phyloP scores from a whole-genome alignment of 2,797 vertebrate species.

The Emydoidea blandingii region DNA sequence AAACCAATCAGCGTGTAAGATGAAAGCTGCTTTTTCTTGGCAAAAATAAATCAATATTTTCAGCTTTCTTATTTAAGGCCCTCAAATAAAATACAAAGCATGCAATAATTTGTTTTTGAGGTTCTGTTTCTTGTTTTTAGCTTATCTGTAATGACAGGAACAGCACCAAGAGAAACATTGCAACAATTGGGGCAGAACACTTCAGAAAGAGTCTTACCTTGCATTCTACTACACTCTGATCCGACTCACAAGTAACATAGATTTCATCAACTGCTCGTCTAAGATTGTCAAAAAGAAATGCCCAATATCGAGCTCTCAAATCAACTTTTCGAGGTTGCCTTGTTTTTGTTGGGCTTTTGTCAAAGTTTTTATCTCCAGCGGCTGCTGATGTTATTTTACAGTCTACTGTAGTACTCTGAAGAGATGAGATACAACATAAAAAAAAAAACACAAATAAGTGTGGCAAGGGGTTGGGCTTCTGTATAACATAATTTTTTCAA shows the following conservation, averaged over 20 bases:
- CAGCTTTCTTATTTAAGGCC: neutral
- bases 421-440: conserved; percentile 25
- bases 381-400: conserved; percentile 84
- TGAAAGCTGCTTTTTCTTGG: neutral
- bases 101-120: neutral
- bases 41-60: neutral
- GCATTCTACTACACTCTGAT: conserved; percentile 99
- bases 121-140: neutral
- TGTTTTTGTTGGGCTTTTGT: conserved; percentile 95
- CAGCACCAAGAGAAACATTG: rapidly evolving
- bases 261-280: conserved; percentile 97
- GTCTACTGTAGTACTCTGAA: conserved; percentile 86
- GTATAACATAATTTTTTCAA: conserved; percentile 15
- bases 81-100: neutral
- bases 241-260: conserved; percentile 97
- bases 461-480: neutral
- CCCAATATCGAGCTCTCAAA: conserved; percentile 96
- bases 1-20: neutral
- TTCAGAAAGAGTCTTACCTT: conserved; percentile 84
- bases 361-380: conserved; percentile 89
- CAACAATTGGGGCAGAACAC: neutral
- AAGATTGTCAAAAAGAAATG: conserved; percentile 98
- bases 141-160: neutral
- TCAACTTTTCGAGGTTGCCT: conserved; percentile 96
- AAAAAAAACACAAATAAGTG: neutral